A percentile compares a stretch with the other conserved stretches of the same genome.
Evolutionary conservation across 2,113 vertebrate species (phyloP).

Genomic region (Chrysochloris asiatica): DNA sequence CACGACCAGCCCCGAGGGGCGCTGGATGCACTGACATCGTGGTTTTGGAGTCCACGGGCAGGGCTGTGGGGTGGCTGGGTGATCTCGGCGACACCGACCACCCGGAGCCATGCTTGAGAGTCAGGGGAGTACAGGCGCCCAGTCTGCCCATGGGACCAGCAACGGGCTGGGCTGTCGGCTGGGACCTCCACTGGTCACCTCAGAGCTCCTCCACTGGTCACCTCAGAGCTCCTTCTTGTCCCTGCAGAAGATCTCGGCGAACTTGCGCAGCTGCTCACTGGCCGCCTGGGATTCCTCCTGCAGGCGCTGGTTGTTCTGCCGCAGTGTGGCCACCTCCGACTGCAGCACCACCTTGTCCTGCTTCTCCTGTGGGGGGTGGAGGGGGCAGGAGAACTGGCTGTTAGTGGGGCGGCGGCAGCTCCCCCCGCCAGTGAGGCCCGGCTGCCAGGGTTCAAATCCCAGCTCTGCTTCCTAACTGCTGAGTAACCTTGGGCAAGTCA

Average conservation of each 20-base stretch:
- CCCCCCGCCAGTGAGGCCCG: neutral
- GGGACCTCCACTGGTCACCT: too few species aligned
- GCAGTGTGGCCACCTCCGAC: conserved; percentile 91
- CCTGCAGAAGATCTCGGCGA: conserved; percentile 88
- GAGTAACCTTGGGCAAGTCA: neutral
- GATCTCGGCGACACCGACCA: too few species aligned
- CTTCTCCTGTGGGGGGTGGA: conserved; percentile 88
- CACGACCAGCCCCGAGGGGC: neutral
- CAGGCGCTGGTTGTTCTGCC: conserved; percentile 94
- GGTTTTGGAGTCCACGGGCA: too few species aligned
- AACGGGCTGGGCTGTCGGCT: neutral
- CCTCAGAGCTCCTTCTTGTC: conserved; percentile 82
- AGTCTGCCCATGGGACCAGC: neutral
- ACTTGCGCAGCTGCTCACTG: conserved; percentile 93
- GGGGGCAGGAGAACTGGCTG: too few species aligned
- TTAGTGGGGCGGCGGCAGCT: too few species aligned
- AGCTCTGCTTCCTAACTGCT: neutral
- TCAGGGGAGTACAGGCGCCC: neutral
- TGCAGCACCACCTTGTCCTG: conserved; percentile 93
- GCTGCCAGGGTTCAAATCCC: neutral
- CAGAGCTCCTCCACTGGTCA: neutral
- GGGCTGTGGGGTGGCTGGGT: neutral
- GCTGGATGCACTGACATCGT: too few species aligned
- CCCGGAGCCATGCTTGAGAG: too few species aligned
- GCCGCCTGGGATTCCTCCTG: conserved; percentile 92